phyloP scores from a whole-genome alignment of 2,888 invertebrate species.

The Caenorhabditis plicata region DNA sequence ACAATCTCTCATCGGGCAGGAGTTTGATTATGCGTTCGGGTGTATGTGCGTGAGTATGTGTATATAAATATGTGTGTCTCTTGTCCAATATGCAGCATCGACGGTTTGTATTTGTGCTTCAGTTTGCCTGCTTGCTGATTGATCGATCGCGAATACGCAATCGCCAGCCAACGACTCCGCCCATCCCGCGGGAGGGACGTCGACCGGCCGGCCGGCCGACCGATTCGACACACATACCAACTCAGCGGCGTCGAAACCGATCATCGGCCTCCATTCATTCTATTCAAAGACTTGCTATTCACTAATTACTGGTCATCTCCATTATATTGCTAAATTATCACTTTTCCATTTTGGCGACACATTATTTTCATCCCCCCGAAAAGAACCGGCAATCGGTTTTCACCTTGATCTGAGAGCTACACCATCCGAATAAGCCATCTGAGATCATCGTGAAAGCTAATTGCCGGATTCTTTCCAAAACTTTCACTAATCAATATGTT shows the following conservation, averaged over 20 bases:
- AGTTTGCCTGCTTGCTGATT: slow-evolving; percentile 27
- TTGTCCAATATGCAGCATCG: too few species aligned
- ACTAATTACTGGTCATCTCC: background rate
- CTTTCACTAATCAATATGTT: too few species aligned
- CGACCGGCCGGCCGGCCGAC: slow-evolving; percentile 23
- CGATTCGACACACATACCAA: slow-evolving; percentile 24
- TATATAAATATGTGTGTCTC: slow-evolving; percentile 5
- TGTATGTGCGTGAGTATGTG: background rate
- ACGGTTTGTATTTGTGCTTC: too few species aligned
- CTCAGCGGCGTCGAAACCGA: slow-evolving; percentile 14
- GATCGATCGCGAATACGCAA: slow-evolving; percentile 38
- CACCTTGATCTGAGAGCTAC: slow-evolving; percentile 48
- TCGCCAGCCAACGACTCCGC: slow-evolving; percentile 28
- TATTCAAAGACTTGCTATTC: background rate
- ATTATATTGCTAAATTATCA: background rate
- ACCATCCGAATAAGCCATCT: slow-evolving; percentile 22
- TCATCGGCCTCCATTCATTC: slow-evolving; percentile 8
- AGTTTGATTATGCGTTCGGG: background rate
- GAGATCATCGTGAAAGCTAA: slow-evolving; percentile 56
- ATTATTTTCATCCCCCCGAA: slow-evolving; percentile 5
- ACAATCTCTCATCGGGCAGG: background rate
- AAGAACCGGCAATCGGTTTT: slow-evolving; percentile 42
- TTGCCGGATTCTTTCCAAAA: slow-evolving; percentile 33
- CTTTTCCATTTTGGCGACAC: background rate
- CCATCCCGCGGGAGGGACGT: slow-evolving; percentile 17